Evolutionary conservation across 2,113 vertebrate species (phyloP).

Genomic region (Pimephales promelas): DNA sequence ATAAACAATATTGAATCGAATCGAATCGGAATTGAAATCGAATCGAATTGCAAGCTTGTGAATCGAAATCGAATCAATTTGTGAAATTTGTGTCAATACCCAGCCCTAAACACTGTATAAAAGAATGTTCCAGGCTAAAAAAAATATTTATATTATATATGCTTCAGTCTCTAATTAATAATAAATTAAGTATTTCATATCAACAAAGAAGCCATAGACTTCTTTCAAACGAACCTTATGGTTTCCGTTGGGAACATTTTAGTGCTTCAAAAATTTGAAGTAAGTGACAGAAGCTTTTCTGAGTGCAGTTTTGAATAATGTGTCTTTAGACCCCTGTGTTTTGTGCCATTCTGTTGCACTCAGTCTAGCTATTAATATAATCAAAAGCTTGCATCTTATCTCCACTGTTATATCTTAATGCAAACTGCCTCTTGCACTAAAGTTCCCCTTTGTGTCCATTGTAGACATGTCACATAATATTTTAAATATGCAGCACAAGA

Average conservation of each 20-base stretch:
- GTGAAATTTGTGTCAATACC: too few species aligned
- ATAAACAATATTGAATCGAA: too few species aligned
- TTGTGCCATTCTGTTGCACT: neutral
- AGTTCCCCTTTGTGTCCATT: neutral
- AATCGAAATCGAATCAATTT: too few species aligned
- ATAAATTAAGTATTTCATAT: neutral
- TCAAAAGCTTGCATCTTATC: neutral
- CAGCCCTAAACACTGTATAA: neutral
- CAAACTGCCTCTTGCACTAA: neutral
- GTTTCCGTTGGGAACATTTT: neutral
- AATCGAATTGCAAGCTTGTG: too few species aligned
- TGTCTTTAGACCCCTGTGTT: slow-evolving; percentile 4
- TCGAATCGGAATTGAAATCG: too few species aligned
- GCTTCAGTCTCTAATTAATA: neutral
- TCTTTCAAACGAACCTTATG: neutral
- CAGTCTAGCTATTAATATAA: neutral
- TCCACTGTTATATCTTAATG: neutral
- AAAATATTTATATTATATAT: too few species aligned
- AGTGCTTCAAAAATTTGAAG: neutral
- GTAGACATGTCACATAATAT: neutral
- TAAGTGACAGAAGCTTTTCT: neutral
- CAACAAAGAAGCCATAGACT: neutral
- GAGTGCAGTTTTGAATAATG: neutral
- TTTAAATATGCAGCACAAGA: slow-evolving; percentile 1
- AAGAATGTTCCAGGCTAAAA: neutral